These are phyloP conservation scores for Malaclemys terrapin DNA, from an alignment of 2,113 vertebrate species.

Conservation along the genomic window DNA sequence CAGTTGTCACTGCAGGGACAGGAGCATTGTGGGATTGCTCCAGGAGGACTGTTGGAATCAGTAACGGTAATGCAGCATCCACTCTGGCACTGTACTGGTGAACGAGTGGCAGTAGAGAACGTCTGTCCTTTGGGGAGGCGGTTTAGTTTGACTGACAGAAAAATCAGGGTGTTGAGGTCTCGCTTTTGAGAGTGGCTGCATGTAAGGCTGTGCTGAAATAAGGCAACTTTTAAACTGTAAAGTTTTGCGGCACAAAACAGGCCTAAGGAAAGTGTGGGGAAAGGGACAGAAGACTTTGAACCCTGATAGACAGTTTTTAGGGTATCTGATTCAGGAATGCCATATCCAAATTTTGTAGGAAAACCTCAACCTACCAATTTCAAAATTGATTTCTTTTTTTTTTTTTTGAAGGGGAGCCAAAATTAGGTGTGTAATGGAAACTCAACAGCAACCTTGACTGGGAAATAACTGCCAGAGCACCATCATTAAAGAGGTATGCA, in stretches of 20 bases:
- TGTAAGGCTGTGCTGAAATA: not conserved
- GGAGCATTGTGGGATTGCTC: not conserved
- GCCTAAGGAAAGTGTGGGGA: too few species aligned
- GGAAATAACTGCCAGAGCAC: accelerated
- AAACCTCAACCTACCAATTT: not conserved
- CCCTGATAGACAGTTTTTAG: not conserved
- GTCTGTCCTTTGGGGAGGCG: not conserved
- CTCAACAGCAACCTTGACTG: accelerated
- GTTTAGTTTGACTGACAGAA: not conserved
- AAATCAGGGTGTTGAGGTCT: not conserved
- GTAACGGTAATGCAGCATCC: not conserved
- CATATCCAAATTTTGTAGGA: accelerated
- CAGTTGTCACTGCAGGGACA: not conserved
- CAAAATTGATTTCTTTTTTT: not conserved
- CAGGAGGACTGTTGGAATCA: not conserved
- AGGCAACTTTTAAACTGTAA: too few species aligned
- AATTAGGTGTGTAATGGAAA: not conserved
- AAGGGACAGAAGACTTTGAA: not conserved
- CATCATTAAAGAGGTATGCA: not conserved
- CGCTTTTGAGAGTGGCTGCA: not conserved
- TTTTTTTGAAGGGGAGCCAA: not conserved
- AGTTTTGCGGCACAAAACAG: too few species aligned
- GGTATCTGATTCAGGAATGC: not conserved
- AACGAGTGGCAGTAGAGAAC: not conserved
- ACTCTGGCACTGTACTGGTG: not conserved